Evolutionary conservation across 2,888 invertebrate genomes (phyloP).

Genomic region (Oscheius onirici): DNA sequence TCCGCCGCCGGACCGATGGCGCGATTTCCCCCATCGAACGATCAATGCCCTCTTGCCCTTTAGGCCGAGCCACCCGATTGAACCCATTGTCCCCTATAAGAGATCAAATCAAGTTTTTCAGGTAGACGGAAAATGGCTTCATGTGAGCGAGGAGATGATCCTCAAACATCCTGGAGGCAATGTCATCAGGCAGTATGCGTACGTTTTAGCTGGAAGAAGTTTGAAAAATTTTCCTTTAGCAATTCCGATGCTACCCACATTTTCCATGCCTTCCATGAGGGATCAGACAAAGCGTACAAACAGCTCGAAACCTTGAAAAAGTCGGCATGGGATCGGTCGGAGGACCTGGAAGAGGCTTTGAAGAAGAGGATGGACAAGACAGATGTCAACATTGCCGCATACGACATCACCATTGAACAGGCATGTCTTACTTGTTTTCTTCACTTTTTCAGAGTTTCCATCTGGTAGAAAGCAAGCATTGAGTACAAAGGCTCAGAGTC

Average conservation of each 20-base stretch:
- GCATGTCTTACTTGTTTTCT: conserved; percentile 34
- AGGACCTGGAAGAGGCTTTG: conserved; percentile 44
- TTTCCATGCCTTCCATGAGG: conserved; percentile 70
- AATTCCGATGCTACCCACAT: conserved; percentile 69
- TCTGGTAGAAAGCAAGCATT: no score
- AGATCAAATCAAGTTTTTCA: conserved; percentile 24
- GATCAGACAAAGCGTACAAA: conserved; percentile 64
- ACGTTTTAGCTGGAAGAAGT: conserved; percentile 25
- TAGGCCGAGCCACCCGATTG: background rate
- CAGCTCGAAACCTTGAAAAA: conserved; percentile 56
- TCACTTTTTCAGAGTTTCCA: no score
- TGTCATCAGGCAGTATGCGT: conserved; percentile 68
- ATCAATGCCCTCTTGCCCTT: conserved; percentile 24
- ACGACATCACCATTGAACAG: conserved; percentile 64
- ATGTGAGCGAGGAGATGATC: conserved; percentile 60
- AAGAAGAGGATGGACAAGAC: conserved; percentile 49
- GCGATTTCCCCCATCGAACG: conserved; percentile 26
- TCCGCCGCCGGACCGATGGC: conserved; percentile 3
- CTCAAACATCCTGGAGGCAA: conserved; percentile 67
- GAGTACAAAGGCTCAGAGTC: no score
- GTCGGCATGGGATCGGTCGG: conserved; percentile 34
- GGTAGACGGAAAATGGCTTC: conserved; percentile 67
- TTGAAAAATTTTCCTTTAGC: conserved; percentile 39
- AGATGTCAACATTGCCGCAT: conserved; percentile 61
- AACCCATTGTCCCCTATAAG: background rate